Percentiles rank a stretch among this genome's conserved stretches.
Evolutionary conservation across 2,888 invertebrate species (phyloP).

Genomic region (Horisme vitalbata): DNA sequence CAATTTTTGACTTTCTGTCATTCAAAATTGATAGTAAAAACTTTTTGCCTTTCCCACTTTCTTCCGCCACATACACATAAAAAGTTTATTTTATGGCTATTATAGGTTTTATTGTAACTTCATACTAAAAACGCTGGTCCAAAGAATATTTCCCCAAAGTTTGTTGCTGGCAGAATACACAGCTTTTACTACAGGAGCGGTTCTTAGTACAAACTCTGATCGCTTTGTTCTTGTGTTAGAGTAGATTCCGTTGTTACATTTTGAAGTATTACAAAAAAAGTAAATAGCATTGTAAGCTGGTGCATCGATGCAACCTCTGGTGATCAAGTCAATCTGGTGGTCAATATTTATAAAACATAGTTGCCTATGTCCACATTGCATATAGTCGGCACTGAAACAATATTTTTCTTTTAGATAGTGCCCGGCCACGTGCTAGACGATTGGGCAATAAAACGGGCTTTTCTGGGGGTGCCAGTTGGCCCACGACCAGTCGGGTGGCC

Average conservation of each 20-base stretch:
- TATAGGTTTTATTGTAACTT: not conserved
- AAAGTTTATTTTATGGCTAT: not conserved
- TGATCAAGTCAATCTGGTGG: slow-evolving; percentile 45
- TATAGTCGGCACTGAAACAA: slow-evolving; percentile 54
- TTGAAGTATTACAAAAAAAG: slow-evolving; percentile 48
- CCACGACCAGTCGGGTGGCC: too few species aligned
- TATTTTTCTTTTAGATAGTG: too few species aligned
- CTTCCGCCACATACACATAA: not conserved
- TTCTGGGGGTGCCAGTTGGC: too few species aligned
- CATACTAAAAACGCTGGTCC: not conserved
- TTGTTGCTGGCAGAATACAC: not conserved
- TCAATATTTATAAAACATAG: slow-evolving; percentile 59
- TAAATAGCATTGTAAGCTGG: slow-evolving; percentile 55
- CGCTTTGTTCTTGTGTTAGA: slow-evolving; percentile 5
- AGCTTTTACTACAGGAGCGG: not conserved
- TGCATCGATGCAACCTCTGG: slow-evolving; percentile 57
- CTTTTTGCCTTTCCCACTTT: too few species aligned
- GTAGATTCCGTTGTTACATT: slow-evolving; percentile 45
- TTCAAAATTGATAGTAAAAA: not conserved
- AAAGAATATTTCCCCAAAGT: not conserved
- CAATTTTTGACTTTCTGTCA: not conserved
- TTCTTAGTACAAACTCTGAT: slow-evolving; percentile 3
- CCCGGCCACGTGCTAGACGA: too few species aligned
- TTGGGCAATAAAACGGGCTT: too few species aligned
- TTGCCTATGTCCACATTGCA: slow-evolving; percentile 52